Conservation (phyloP, 2,888 invertebrate species). For the Drosophila prolongata region DNA sequence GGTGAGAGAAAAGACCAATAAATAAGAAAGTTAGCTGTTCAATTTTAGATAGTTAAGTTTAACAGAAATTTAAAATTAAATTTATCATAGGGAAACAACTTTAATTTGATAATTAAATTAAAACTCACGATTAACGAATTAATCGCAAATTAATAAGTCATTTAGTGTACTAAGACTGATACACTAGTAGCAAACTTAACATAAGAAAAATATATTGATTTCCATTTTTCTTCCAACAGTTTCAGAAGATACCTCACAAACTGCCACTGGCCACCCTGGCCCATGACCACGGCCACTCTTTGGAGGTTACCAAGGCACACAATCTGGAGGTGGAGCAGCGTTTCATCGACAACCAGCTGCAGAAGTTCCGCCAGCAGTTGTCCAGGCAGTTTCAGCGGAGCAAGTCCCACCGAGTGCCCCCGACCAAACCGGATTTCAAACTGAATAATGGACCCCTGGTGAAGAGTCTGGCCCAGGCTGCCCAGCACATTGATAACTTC, state of each 20-base stretch:
- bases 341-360: constrained; percentile 81
- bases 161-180: too few relatives aligned
- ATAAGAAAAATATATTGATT: too few relatives aligned
- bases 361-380: constrained; percentile 82
- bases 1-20: constrained; percentile 63
- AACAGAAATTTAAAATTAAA: too few relatives aligned
- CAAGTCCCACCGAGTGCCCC: constrained; percentile 50
- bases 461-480: constrained; percentile 74
- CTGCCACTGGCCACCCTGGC: constrained; percentile 77
- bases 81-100: too few relatives aligned
- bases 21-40: too few relatives aligned
- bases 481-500: constrained; percentile 80
- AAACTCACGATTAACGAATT: too few relatives aligned
- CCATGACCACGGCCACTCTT: constrained; percentile 60
- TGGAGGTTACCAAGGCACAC: constrained; percentile 80
- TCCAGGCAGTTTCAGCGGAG: constrained; percentile 66
- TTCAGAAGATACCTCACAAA: constrained; percentile 71
- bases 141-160: too few relatives aligned
- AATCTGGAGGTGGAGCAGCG: constrained; percentile 82
- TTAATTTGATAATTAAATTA: too few relatives aligned
- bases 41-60: too few relatives aligned
- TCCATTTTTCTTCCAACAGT: constrained; percentile 54
- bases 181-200: too few relatives aligned
- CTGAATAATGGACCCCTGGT: constrained; percentile 75
- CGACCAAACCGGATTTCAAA: constrained; percentile 66